Base-by-base conservation (phyloP, 1,140 invertebrate species). In the Zaprionus kolodkinae region DNA sequence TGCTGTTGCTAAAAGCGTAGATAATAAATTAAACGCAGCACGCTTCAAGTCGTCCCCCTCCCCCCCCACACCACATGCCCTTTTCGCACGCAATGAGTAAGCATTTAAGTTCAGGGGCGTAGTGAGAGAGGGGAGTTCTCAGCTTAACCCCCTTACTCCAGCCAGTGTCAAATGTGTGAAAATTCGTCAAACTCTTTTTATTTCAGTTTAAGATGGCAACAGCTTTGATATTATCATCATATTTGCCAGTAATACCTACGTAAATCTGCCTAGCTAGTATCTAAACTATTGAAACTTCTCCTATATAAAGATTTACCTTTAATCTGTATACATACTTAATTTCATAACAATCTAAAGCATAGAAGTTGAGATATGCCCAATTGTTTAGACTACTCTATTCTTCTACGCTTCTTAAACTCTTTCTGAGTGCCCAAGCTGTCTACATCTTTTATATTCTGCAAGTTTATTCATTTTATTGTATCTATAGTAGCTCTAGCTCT, bases 11-110 rank as follows among this genome's bases (percentile, higher is more conserved):
- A 64, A 72, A 68, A 76, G 74, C 78, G 75, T 78, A 88, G 84
- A 88, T 88, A 88, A 88, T 88, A 89, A 88, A 88, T 88, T 88
- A 88, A 88, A 85, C 81, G 85, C 84, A 84, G 80, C 71, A 69
- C 74, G 76, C 72, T 78, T 74, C 65, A 75, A 71, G 60, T 64
- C 72, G 36, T 30, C 5, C 13, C 25, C 62, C 33, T 45, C 3
- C 2, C 12, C n/a, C 4, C 36, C 35, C 21, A 10, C 2, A 13
- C 17, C 5, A 1, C 33, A 3, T 0, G 6, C 17, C 6, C 61
- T 2, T 25, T 17, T 25, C 38, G 6, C 40, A 43, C 40, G 33
- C 67, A 68, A 54, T 73, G 71, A 55, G 56, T 54, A 57, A 66
- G 43, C 70, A 57, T 50, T 50, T 25, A 50, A 50, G 17, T 10